A percentile compares a stretch with the other conserved stretches of the same genome.
Evolutionary conservation across 2,888 invertebrate species (phyloP).

Genomic region (Pseudanteris insignis): DNA sequence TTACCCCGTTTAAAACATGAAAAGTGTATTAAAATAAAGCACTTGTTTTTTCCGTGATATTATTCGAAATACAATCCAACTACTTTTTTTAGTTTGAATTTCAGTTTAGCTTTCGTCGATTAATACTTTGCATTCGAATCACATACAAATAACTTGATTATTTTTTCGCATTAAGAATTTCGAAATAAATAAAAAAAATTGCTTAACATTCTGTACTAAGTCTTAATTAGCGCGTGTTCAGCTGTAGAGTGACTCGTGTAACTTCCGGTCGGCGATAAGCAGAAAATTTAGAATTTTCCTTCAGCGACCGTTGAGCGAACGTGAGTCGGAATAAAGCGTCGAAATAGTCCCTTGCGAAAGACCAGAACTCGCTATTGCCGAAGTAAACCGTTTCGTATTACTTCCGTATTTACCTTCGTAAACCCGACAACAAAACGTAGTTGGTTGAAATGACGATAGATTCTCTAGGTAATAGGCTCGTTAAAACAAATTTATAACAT

Average conservation of each 20-base stretch:
- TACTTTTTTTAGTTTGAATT: too few species aligned
- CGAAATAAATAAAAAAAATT: too few species aligned
- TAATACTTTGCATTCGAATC: too few species aligned
- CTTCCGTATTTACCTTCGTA: conserved; percentile 42
- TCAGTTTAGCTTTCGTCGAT: too few species aligned
- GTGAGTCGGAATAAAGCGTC: conserved; percentile 33
- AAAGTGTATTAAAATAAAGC: too few species aligned
- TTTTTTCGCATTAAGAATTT: too few species aligned
- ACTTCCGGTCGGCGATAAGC: conserved; percentile 5
- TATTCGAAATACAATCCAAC: too few species aligned
- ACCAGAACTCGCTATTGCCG: conserved; percentile 22
- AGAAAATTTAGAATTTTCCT: conserved; percentile 20
- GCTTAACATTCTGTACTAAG: not conserved
- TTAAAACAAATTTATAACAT: conserved; percentile 43
- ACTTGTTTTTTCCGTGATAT: too few species aligned
- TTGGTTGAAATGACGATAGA: conserved; percentile 21
- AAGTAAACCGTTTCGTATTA: conserved; percentile 39
- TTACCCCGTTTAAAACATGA: too few species aligned
- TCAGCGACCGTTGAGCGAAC: conserved; percentile 21
- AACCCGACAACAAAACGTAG: conserved; percentile 29
- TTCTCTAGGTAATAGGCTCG: conserved; percentile 34
- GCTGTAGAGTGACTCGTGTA: not conserved
- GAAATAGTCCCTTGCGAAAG: conserved; percentile 26
- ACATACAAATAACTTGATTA: too few species aligned
- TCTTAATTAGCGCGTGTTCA: conserved; percentile 13